A percentile compares a stretch with the other conserved stretches of the same genome.
phyloP scores from a whole-genome alignment of 2,888 invertebrate species.

The Rhaphigaster nebulosa region DNA sequence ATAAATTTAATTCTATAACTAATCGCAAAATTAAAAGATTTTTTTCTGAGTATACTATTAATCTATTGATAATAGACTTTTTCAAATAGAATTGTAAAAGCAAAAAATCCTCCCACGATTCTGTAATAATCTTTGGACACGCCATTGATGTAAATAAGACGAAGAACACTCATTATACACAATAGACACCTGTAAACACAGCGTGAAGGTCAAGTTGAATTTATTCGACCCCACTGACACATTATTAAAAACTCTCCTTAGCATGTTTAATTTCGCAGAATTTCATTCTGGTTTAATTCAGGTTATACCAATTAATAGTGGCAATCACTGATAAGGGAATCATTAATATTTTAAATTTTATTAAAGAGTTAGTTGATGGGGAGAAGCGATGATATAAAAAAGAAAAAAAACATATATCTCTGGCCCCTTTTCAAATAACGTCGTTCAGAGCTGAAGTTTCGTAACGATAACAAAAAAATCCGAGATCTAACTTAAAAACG shows the following conservation, averaged over 20 bases:
- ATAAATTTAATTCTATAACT: no score
- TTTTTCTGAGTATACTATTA: no score
- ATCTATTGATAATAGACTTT: neutral
- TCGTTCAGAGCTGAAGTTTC: no score
- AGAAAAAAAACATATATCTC: no score
- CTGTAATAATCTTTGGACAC: neutral
- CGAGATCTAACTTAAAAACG: no score
- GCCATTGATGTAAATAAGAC: neutral
- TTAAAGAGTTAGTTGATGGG: neutral
- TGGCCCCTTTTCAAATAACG: no score
- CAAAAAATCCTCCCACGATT: neutral
- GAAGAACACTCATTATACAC: neutral
- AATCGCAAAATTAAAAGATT: no score
- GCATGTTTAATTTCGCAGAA: neutral
- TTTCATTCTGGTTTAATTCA: neutral
- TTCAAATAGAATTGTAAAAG: neutral
- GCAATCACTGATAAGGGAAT: neutral
- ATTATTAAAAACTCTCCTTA: neutral
- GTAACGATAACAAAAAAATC: no score
- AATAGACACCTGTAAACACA: constrained; percentile 11
- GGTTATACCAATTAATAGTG: neutral
- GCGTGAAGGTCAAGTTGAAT: neutral
- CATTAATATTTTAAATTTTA: neutral
- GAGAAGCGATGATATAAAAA: no score
- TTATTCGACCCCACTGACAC: neutral